Conservation (phyloP, 2,113 vertebrate species). For the Eurystomus gularis region DNA sequence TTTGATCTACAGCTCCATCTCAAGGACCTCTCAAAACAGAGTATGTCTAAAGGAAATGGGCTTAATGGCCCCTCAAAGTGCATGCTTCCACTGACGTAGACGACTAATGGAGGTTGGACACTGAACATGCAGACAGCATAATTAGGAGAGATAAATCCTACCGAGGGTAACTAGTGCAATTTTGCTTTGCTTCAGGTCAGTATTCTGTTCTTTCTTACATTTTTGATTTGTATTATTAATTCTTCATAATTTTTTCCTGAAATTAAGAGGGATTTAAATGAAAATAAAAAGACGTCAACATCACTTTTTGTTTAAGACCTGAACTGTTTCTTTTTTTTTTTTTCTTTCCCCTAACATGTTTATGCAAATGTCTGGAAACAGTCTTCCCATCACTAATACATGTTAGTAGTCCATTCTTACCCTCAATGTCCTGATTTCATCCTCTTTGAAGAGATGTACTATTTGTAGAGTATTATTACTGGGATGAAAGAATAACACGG, state of each 20-base stretch:
- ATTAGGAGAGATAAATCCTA: background rate
- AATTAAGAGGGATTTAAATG: background rate
- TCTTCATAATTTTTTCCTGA: rapidly evolving
- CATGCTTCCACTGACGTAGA: background rate
- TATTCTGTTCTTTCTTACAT: background rate
- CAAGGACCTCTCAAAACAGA: background rate
- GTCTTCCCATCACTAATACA: background rate
- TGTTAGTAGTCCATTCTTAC: background rate
- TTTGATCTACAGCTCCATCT: background rate
- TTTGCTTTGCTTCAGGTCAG: background rate
- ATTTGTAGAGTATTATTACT: slow-evolving; percentile 1
- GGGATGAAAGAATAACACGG: background rate
- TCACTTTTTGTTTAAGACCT: background rate
- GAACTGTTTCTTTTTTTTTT: background rate
- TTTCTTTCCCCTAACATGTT: background rate
- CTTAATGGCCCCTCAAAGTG: background rate
- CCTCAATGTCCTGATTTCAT: background rate
- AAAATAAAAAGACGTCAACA: background rate
- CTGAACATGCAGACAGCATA: background rate
- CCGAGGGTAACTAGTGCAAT: background rate
- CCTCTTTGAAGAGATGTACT: background rate
- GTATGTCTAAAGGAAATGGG: background rate
- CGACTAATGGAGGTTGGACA: background rate
- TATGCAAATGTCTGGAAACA: background rate
- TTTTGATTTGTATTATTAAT: background rate